A percentile compares a stretch with the other conserved stretches of the same genome.
Conservation (phyloP, 2,797 vertebrate genomes). For the Vireo griseus region DNA sequence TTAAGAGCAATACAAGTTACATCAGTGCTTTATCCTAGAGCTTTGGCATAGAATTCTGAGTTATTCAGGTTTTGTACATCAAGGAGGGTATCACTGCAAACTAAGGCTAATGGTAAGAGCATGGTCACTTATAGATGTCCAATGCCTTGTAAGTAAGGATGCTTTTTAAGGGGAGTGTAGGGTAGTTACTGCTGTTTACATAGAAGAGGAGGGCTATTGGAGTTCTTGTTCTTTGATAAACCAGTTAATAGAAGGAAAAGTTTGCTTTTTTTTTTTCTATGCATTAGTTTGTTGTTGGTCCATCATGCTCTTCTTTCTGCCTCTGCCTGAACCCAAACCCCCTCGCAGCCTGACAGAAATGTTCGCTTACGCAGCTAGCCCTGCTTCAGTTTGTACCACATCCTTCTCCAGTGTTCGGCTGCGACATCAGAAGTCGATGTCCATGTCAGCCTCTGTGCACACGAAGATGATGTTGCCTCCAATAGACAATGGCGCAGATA, state of each 20-base stretch:
- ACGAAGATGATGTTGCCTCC: conserved; percentile 85
- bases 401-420: conserved; percentile 83
- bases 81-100: neutral
- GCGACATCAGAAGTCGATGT: conserved; percentile 86
- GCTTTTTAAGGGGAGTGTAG: neutral
- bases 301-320: conserved; percentile 79
- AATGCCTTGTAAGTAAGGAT: neutral
- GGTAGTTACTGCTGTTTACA: neutral
- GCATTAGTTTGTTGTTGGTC: conserved; percentile 73
- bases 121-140: neutral
- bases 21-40: neutral
- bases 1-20: neutral
- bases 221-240: conserved; percentile 19
- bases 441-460: conserved; percentile 84
- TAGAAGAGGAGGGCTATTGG: neutral
- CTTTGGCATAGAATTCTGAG: neutral
- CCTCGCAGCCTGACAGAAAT: conserved; percentile 86
- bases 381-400: conserved; percentile 82
- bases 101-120: conserved; percentile 13
- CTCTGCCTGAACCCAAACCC: conserved; percentile 76
- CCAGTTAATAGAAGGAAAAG: conserved; percentile 51
- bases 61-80: neutral
- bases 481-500: conserved; percentile 87
- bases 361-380: conserved; percentile 82
- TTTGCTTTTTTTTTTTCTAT: conserved; percentile 60